A percentile compares a stretch with the other conserved stretches of the same genome.
These are phyloP conservation scores for Stegostoma tigrinum DNA, from an alignment of 2,113 vertebrate genomes.

Conservation along the genomic window DNA sequence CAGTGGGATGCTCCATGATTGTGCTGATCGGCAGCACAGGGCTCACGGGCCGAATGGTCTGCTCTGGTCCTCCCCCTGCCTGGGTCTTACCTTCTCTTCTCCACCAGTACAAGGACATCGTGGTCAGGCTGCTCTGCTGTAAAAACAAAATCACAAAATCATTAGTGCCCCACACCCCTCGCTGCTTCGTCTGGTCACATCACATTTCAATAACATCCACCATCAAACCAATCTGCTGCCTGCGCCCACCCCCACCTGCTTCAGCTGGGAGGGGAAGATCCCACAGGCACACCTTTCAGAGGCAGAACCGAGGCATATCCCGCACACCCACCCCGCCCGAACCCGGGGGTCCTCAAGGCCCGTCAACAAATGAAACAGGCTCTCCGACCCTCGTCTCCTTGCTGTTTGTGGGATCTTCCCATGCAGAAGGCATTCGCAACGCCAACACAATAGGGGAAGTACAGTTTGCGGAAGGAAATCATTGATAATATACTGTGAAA, in stretches of 20 bases:
- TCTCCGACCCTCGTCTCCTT: neutral
- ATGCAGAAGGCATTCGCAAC: neutral
- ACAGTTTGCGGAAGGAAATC: too few species aligned
- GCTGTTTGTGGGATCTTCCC: neutral
- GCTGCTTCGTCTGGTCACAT: neutral
- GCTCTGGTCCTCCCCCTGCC: neutral
- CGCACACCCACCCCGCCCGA: neutral
- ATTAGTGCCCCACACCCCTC: too few species aligned
- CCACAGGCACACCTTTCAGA: neutral
- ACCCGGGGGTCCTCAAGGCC: neutral
- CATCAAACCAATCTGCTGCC: neutral
- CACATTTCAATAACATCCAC: neutral
- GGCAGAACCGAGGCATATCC: neutral
- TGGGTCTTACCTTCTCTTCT: conserved; percentile 69
- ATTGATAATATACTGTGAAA: too few species aligned
- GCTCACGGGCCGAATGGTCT: neutral
- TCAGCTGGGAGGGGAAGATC: neutral
- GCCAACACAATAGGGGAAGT: neutral
- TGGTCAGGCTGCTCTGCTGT: conserved; percentile 77
- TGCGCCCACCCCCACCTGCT: too few species aligned
- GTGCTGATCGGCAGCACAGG: neutral
- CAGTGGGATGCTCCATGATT: neutral
- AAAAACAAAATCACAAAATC: conserved; percentile 29
- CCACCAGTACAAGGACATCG: conserved; percentile 84
- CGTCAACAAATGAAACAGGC: neutral